phyloP scores from a whole-genome alignment of 2,888 invertebrate genomes.

The Stegana nigrithorax region DNA sequence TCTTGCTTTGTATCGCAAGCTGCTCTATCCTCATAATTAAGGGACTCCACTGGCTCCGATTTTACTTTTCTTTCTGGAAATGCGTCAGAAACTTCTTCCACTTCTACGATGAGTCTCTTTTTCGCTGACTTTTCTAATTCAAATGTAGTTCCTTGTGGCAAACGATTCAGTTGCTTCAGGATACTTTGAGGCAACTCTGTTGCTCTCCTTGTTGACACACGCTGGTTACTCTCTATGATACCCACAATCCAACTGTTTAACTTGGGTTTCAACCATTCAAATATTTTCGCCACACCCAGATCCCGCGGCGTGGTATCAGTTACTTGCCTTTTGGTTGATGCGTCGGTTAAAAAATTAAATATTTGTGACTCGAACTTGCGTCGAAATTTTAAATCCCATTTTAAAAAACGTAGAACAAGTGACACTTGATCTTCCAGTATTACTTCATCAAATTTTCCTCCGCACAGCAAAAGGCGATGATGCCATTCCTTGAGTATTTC shows the following conservation, averaged over 20 bases:
- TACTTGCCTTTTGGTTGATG: background rate
- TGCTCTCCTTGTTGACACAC: background rate
- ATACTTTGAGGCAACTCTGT: no score
- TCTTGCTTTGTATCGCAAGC: background rate
- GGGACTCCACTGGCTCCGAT: background rate
- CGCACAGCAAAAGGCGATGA: background rate
- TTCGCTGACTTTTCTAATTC: background rate
- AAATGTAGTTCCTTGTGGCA: background rate
- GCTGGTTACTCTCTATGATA: slow-evolving; percentile 9
- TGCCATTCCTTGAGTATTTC: slow-evolving; percentile 25
- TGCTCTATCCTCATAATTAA: background rate
- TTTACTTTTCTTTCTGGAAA: no score
- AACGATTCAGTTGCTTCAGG: background rate
- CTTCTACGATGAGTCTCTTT: background rate
- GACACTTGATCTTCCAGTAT: background rate
- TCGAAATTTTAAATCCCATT: background rate
- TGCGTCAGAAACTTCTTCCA: background rate
- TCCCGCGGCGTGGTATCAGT: background rate
- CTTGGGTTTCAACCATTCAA: background rate
- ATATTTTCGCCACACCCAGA: slow-evolving; percentile 7
- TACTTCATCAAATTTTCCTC: background rate
- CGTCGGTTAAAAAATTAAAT: background rate
- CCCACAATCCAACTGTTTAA: slow-evolving; percentile 14
- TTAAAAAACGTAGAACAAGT: background rate
- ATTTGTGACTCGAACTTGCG: background rate